Base-by-base conservation (phyloP, 2,888 invertebrate species). In the Brachylomia viminalis region DNA sequence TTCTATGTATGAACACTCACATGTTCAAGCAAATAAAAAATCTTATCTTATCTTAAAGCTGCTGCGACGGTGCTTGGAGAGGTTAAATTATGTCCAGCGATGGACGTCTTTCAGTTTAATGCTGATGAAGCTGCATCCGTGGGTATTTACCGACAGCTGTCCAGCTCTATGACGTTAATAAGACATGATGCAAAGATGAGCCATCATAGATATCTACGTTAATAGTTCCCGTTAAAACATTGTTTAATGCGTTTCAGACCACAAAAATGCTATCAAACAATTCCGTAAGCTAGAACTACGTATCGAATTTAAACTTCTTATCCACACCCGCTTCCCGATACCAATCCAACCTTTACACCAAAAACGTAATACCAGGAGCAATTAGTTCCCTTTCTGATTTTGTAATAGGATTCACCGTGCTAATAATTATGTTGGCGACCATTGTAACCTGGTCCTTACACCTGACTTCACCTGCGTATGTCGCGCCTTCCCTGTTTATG, bases 311-410 rank as follows among this genome's bases (percentile, higher is more conserved):
- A 17, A 65, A 45, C 20, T 38, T 20, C 17, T 20, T 15, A 54
- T 47, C 38, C 8, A 17, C 1, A 7, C 33, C 33, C 15, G 30
- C 20, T 56, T 38, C 27, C 27, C 8, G 11, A 66, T 66, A 59
- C 54, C 23, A 47, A 27, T 20, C 27, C 38, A 58, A 27, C n/a
- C 58, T 61, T 45, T 47, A 64, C 59, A 68, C 75, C 65, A 69
- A 75, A 83, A 81, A 64, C 69, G 38, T 80, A 64, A 76, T 74
- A 78, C 82, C 77, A 59, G 79, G 75, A 59, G 17, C 72, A 76
- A 78, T 82, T 84, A 82, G 58, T 75, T 70, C 75, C 79, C 70
- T 81, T 81, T 77, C 73, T 70, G 62, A 77, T 82, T 76, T 58
- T 33, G 67, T 82, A 84, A 81, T 85, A 85, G 79, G 73, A 77